These are phyloP conservation scores for Cladorhizidae sp. DNA, from an alignment of 37 sponge, comb jelly and placozoan species.

Conservation along the genomic window DNA sequence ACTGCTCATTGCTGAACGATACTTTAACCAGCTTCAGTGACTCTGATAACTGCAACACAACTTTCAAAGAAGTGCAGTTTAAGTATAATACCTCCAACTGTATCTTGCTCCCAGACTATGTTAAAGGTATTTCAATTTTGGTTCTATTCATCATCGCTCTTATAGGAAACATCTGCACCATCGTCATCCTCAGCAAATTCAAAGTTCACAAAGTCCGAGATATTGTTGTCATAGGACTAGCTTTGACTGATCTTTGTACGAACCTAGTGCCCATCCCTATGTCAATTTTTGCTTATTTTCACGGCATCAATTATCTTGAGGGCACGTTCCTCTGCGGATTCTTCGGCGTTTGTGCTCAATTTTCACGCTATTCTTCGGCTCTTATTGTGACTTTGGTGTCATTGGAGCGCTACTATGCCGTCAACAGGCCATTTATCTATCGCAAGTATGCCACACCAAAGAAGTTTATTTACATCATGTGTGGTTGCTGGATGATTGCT, in stretches of 20 bases:
- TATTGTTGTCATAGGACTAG: constrained; percentile 66
- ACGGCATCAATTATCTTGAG: neutral
- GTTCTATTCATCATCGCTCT: constrained; percentile 36
- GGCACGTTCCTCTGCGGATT: constrained; percentile 41
- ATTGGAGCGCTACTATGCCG: constrained; percentile 78
- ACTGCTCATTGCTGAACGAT: too few species aligned
- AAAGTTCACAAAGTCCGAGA: constrained; percentile 69
- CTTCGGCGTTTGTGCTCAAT: constrained; percentile 54
- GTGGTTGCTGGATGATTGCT: constrained; percentile 27
- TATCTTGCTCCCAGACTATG: neutral
- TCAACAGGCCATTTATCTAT: constrained; percentile 71
- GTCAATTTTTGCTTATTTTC: constrained; percentile 50
- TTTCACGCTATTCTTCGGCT: constrained; percentile 60
- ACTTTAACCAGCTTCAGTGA: too few species aligned
- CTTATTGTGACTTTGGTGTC: constrained; percentile 69
- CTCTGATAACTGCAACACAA: too few species aligned
- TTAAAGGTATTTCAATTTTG: constrained; percentile 14
- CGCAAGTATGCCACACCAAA: constrained; percentile 37
- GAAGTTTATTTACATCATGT: constrained; percentile 20
- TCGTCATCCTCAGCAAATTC: constrained; percentile 49
- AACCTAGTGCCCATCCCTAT: constrained; percentile 62
- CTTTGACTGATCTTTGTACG: constrained; percentile 63
- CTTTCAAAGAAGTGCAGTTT: too few species aligned
- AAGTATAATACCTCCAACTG: too few species aligned
- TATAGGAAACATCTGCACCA: constrained; percentile 60